A percentile compares a stretch with the other conserved stretches of the same genome.
phyloP scores from a whole-genome alignment of 2,113 vertebrate genomes.

The Pachycephala philippinensis region DNA sequence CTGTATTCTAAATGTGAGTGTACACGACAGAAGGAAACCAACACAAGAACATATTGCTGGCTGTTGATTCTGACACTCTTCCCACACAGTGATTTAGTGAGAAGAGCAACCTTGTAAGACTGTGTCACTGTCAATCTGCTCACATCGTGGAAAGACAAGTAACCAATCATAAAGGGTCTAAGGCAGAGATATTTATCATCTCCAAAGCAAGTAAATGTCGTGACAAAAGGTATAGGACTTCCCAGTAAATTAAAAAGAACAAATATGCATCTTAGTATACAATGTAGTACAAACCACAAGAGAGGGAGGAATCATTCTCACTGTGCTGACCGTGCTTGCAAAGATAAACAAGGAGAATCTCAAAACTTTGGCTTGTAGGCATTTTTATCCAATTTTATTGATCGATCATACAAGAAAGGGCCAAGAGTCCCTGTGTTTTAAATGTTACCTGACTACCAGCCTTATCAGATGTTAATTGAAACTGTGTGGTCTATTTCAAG shows the following conservation, averaged over 20 bases:
- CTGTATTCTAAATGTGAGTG: not conserved
- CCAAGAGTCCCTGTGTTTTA: not conserved
- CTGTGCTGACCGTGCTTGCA: not conserved
- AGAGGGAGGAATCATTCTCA: not conserved
- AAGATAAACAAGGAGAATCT: not conserved
- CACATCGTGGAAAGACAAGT: not conserved
- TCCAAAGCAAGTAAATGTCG: not conserved
- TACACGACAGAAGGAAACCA: not conserved
- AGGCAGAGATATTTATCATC: not conserved
- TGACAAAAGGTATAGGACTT: not conserved
- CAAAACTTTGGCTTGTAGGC: not conserved
- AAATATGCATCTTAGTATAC: not conserved
- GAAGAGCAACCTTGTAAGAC: not conserved
- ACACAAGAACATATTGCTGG: not conserved
- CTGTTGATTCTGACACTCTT: conserved; percentile 26
- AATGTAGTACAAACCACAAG: not conserved
- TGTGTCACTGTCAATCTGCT: not conserved
- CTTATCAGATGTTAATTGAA: not conserved
- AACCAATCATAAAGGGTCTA: not conserved
- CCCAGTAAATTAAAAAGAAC: not conserved
- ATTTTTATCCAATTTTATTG: not conserved
- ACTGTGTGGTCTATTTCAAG: not conserved
- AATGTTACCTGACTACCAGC: not conserved
- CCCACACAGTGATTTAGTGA: not conserved
- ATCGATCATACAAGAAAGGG: not conserved